phyloP scores from a whole-genome alignment of 2,797 vertebrate species.

The Vireo griseus region DNA sequence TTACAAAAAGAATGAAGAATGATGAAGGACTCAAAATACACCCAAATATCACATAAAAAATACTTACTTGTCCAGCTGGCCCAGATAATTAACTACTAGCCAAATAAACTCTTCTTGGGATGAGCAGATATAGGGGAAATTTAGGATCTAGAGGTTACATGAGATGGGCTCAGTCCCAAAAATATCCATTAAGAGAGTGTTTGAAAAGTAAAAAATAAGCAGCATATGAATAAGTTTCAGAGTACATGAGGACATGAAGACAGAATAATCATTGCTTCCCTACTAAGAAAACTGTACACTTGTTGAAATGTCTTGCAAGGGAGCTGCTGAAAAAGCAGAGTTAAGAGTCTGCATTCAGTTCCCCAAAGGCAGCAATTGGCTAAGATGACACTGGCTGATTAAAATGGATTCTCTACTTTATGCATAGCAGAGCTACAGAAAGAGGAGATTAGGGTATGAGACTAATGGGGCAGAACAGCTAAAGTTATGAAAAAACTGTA shows the following conservation, averaged over 20 bases:
- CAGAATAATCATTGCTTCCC: neutral
- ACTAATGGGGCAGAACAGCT: neutral
- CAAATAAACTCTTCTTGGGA: neutral
- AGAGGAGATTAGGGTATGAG: neutral
- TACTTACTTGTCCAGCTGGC: neutral
- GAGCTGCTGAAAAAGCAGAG: neutral
- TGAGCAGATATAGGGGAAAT: neutral
- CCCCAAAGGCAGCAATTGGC: neutral
- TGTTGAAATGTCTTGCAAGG: neutral
- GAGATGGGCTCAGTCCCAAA: neutral
- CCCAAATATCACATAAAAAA: neutral
- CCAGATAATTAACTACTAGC: neutral
- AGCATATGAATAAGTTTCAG: neutral
- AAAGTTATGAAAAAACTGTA: neutral
- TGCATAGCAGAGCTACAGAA: neutral
- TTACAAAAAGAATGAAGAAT: neutral
- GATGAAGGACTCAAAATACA: neutral
- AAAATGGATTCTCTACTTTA: neutral
- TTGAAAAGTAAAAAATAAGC: neutral
- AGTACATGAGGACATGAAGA: accelerated
- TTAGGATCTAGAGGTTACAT: neutral
- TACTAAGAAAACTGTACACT: neutral
- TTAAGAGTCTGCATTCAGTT: neutral
- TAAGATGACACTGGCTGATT: neutral
- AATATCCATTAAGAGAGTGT: neutral